Evolutionary conservation across 2,888 invertebrate genomes (phyloP).

Genomic region (Automeris io): DNA sequence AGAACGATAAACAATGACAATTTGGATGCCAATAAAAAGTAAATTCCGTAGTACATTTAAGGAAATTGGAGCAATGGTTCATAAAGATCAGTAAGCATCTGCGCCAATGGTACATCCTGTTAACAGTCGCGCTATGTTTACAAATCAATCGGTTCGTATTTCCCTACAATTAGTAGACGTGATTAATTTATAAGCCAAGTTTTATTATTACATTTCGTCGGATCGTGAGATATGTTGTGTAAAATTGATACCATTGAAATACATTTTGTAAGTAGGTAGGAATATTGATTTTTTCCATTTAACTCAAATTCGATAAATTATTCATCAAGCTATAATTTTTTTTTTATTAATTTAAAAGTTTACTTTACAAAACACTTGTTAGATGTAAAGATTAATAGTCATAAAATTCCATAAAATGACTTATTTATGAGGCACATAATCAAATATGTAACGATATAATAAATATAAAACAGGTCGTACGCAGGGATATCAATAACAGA

Average conservation of each 20-base stretch:
- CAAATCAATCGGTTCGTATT: constrained; percentile 27
- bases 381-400: too few relatives aligned
- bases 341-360: too few relatives aligned
- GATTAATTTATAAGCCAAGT: constrained; percentile 10
- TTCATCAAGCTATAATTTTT: too few relatives aligned
- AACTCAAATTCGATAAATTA: too few relatives aligned
- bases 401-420: too few relatives aligned
- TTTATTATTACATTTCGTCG: constrained; percentile 7
- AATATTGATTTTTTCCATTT: background rate
- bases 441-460: too few relatives aligned
- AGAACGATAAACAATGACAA: too few relatives aligned
- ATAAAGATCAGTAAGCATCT: constrained; percentile 20
- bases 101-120: constrained; percentile 24
- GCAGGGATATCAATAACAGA: background rate
- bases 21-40: too few relatives aligned
- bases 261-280: background rate
- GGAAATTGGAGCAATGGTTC: constrained; percentile 17
- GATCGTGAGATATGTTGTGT: constrained; percentile 1
- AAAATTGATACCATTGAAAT: constrained; percentile 2
- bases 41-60: too few relatives aligned
- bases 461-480: too few relatives aligned
- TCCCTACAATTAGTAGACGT: constrained; percentile 20
- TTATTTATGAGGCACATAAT: too few relatives aligned
- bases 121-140: constrained; percentile 31
- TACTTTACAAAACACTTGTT: too few relatives aligned